Conservation (phyloP, 2,797 vertebrate species). For the Tolypeutes matacus region DNA sequence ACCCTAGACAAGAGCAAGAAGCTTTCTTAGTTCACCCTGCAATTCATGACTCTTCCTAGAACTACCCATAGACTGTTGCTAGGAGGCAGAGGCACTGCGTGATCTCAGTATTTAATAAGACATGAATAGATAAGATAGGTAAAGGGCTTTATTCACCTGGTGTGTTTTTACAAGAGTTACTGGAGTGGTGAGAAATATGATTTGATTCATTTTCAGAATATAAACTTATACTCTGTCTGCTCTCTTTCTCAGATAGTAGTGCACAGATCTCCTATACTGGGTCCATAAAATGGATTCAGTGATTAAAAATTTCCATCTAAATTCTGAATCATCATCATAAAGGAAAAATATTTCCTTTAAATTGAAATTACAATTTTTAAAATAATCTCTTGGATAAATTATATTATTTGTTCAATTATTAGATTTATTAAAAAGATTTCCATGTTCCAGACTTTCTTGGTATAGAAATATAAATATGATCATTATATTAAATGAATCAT, state of each 20-base stretch:
- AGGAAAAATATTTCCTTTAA: slow-evolving; percentile 42
- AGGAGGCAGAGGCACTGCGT: slow-evolving; percentile 8
- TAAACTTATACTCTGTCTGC: background rate
- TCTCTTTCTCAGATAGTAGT: slow-evolving; percentile 22
- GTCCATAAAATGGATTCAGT: slow-evolving; percentile 15
- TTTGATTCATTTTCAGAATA: slow-evolving; percentile 30
- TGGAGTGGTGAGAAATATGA: slow-evolving; percentile 21
- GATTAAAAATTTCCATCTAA: slow-evolving; percentile 45
- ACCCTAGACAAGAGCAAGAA: slow-evolving; percentile 57
- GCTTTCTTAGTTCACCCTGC: slow-evolving; percentile 10
- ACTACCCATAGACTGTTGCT: background rate
- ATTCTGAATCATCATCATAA: slow-evolving; percentile 41
- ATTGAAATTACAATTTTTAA: slow-evolving; percentile 49
- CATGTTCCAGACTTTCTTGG: background rate
- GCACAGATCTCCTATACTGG: background rate
- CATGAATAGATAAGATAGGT: background rate
- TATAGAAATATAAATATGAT: background rate
- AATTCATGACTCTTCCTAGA: slow-evolving; percentile 44
- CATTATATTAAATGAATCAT: background rate
- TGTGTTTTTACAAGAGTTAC: slow-evolving; percentile 36
- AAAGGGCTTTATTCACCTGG: slow-evolving; percentile 50
- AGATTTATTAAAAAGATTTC: slow-evolving; percentile 39
- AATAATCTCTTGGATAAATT: slow-evolving; percentile 3
- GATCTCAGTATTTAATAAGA: slow-evolving; percentile 69
- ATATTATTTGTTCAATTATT: slow-evolving; percentile 53